Evolutionary conservation across 2,113 vertebrate genomes (phyloP).

Genomic region (Oenanthe oenanthe): DNA sequence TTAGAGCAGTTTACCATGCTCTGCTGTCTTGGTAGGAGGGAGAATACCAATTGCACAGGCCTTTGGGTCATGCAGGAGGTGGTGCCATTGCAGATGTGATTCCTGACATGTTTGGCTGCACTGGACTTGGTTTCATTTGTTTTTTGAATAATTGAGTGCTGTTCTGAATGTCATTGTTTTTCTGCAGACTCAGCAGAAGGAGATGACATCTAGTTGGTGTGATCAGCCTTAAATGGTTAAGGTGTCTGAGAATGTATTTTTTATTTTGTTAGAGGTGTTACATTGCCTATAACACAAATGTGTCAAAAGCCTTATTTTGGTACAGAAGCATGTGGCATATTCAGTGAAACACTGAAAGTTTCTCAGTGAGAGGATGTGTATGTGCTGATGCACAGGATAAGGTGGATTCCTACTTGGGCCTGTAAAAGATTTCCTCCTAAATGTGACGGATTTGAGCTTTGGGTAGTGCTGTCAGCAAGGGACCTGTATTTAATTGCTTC

Average conservation of each 20-base stretch:
- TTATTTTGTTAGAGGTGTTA: background rate
- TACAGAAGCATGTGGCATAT: background rate
- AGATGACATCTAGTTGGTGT: background rate
- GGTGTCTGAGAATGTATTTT: background rate
- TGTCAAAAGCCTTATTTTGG: background rate
- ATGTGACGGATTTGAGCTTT: background rate
- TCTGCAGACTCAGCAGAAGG: background rate
- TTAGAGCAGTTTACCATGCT: background rate
- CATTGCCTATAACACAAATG: background rate
- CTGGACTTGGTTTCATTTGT: background rate
- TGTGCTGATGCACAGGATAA: background rate
- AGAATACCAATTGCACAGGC: background rate
- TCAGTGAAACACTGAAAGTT: background rate
- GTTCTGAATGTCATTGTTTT: background rate
- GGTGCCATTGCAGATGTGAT: fast-evolving
- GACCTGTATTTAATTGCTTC: background rate
- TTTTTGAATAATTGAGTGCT: background rate
- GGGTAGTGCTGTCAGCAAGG: background rate
- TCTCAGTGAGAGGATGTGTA: background rate
- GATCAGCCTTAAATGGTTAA: background rate
- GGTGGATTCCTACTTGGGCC: background rate
- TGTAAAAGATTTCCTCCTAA: background rate
- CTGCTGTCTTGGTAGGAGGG: background rate
- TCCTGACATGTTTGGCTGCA: background rate
- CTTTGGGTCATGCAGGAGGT: background rate